These are phyloP conservation scores for Sander vitreus DNA, from an alignment of 2,113 vertebrate species.

Conservation along the genomic window DNA sequence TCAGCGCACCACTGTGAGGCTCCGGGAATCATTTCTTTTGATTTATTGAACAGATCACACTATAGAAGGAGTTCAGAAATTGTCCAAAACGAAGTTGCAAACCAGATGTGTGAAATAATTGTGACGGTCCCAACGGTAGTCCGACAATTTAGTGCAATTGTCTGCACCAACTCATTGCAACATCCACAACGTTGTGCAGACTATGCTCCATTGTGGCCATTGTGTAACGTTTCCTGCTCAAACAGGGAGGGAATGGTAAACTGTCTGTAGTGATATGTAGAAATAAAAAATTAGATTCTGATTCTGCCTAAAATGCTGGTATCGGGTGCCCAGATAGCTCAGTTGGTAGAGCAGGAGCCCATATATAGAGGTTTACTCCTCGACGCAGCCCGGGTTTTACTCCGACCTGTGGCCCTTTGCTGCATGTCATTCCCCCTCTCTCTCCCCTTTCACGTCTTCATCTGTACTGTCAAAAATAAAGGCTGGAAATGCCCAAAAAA, in stretches of 20 bases:
- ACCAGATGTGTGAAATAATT: not conserved
- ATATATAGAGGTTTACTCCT: too few species aligned
- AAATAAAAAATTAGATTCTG: not conserved
- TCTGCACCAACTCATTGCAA: not conserved
- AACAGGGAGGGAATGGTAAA: too few species aligned
- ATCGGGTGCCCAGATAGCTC: too few species aligned
- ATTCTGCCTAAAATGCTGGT: too few species aligned
- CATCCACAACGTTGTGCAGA: not conserved
- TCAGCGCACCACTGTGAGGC: constrained; percentile 89
- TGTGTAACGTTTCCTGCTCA: not conserved
- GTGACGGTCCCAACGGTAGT: not conserved
- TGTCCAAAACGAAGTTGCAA: not conserved
- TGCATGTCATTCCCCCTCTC: too few species aligned
- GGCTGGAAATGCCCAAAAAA: too few species aligned
- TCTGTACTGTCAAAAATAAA: too few species aligned
- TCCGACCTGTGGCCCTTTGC: too few species aligned
- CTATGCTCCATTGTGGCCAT: not conserved
- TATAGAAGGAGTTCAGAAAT: not conserved
- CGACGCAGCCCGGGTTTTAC: too few species aligned
- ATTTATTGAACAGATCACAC: not conserved
- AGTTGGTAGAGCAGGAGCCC: too few species aligned
- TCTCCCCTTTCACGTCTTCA: too few species aligned
- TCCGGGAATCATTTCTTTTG: not conserved
- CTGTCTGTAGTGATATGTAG: not conserved
- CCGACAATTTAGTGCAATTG: not conserved